Evolutionary conservation across 37 sponge, comb jelly and placozoan species (phyloP), one percentile per base, ranked within the genome.

Genomic region (Aplysina aerophoba): DNA sequence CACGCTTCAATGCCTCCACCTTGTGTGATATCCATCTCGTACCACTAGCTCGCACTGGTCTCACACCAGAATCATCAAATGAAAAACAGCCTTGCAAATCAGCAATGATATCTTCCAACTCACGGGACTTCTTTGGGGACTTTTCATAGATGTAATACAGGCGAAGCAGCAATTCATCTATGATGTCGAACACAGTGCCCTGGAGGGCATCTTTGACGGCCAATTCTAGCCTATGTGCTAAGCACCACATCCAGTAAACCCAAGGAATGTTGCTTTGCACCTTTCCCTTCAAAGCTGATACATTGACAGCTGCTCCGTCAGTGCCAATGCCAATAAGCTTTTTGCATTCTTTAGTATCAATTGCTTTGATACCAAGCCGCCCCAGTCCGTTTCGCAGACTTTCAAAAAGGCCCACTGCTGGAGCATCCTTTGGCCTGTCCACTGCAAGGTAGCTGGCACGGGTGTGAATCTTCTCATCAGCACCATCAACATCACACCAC

Each of bases 21-120:
- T 92, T 92, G 64, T 92, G 93, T 69, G 87, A 65, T 27, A 89
- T 50, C 68, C 84, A 93, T 4, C 90, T 61, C 39, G 90, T 89
- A 19, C 94, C 93, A 87, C 90, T 84, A 12, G 90, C 88, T 24
- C 85, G 81, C 38, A 89, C 55, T 27, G 88, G 93, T 14, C 87
- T 54, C 25, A 54, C 80, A 19, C 90, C 85, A 36, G 88, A 89
- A 0, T 93, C 93, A 30, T 19, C 24, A 66, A 67, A n/a, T 19
- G 73, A 81, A 15, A 90, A 71, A 57, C 91, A 90, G 4, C 17
- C 6, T 34, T 82, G 79, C 20, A 93, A 78, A 21, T 85, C 63
- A 36, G 11, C 58, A 39, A 93, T 82, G 44, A 93, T 61, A 28
- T 79, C 88, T 11, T 85, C 86, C 33, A 93, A 61, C 59, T 93